Evolutionary conservation across 2,113 vertebrate species (phyloP).

Genomic region (Phrynocephalus versicolor): DNA sequence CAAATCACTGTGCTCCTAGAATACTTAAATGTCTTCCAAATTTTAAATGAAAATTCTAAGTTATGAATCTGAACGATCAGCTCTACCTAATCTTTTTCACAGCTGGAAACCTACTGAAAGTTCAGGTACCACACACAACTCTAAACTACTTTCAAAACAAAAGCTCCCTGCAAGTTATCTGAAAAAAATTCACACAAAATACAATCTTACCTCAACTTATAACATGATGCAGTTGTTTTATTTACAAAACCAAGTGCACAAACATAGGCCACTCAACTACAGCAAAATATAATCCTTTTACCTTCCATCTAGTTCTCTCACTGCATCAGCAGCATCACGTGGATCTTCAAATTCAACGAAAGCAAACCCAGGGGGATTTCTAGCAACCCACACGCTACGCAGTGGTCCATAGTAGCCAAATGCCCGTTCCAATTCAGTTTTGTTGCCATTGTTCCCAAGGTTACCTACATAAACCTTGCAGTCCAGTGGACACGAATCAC

Average conservation of each 20-base stretch:
- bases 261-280: no score
- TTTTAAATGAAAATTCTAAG: no score
- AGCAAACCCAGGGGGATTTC: constrained; percentile 96
- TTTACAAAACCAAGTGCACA: no score
- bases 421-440: constrained; percentile 92
- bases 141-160: no score
- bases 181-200: not conserved
- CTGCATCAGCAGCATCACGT: constrained; percentile 95
- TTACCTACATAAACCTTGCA: constrained; percentile 99
- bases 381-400: constrained; percentile 96
- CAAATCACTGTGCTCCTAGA: no score
- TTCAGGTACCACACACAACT: no score
- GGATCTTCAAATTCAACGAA: constrained; percentile 98
- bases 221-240: no score
- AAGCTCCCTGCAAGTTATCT: no score
- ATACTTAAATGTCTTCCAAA: no score
- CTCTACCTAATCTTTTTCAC: no score
- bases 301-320: constrained; percentile 98
- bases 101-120: no score
- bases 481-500: constrained; percentile 93
- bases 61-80: no score
- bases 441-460: constrained; percentile 97
- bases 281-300: constrained; percentile 61
- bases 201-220: not conserved
- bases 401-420: constrained; percentile 98